Base-by-base conservation (phyloP, 1,140 invertebrate species). In the Prorops nasuta region DNA sequence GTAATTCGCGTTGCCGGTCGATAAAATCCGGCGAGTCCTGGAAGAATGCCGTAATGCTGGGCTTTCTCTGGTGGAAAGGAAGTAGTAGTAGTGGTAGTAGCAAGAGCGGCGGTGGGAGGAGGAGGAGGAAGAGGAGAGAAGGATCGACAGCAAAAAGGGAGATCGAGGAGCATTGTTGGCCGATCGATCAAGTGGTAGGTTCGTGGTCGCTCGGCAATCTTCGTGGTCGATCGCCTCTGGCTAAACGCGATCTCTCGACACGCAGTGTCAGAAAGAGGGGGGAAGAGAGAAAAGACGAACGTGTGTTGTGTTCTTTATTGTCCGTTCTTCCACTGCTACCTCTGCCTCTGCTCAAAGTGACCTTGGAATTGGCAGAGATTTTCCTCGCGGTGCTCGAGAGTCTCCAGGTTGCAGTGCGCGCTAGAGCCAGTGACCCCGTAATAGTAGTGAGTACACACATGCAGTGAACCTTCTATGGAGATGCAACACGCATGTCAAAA, bases 91-190 rank as follows among this genome's bases (percentile, higher is more conserved):
- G 18, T 15, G 34, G 17, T 18, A 32, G 40, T 31, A 20, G 41
- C 8, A 32, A 18, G 35, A 46, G 19, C 20, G 18, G n/a, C 14
- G 35, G 22, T 32, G 17, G 32, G 20, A 28, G n/a, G 17, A 40
- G 19, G 32, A 19, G 9, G 22, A 3, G 34, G 19, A 24, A n/a
- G 14, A 3, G 15, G 9, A 7, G 8, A 21, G 28, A 15, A 3
- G 22, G 41, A 8, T 12, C 35, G 34, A 15, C n/a, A 42, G 8
- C 10, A 32, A 34, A 36, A 44, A 21, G 45, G 14, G 16, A 10
- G 39, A 38, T 34, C 24, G 24, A 12, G n/a, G 50, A 64, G 49
- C 62, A 64, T 63, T 63, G 60, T 63, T 55, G 49, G 49, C 55
- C 57, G 54, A 57, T 57, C 60, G 60, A 59, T 56, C 44, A 48